Conservation (phyloP, 2,113 vertebrate species). For the Syngnathus typhle region DNA sequence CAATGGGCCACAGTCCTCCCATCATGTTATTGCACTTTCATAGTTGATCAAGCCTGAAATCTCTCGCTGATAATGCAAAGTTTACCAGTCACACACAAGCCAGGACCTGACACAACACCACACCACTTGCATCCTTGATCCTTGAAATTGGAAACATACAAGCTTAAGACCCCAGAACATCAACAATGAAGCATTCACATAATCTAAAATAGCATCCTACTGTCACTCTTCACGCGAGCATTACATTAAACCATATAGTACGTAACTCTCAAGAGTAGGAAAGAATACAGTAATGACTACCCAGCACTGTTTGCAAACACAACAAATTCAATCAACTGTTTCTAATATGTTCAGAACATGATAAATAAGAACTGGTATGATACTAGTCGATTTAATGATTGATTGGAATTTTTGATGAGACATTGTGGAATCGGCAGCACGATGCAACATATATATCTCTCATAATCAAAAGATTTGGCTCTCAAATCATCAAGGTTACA, state of each 20-base stretch:
- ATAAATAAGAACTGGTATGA: neutral
- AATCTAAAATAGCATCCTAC: neutral
- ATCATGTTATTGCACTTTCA: slow-evolving; percentile 61
- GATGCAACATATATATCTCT: no score
- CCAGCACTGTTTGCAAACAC: neutral
- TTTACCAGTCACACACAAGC: slow-evolving; percentile 42
- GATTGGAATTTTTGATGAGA: neutral
- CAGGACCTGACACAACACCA: slow-evolving; percentile 7
- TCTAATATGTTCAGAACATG: neutral
- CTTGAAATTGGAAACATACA: slow-evolving; percentile 19
- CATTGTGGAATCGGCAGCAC: neutral
- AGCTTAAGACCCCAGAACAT: neutral
- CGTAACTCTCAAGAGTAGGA: neutral
- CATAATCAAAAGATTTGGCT: no score
- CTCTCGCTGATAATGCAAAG: slow-evolving; percentile 49
- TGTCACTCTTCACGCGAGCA: neutral
- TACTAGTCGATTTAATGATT: neutral
- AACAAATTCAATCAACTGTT: neutral
- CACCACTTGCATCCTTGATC: slow-evolving; percentile 14
- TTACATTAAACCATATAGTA: neutral
- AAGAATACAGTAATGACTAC: neutral
- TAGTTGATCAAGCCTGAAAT: slow-evolving; percentile 68
- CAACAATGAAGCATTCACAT: neutral
- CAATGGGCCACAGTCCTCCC: slow-evolving; percentile 50
- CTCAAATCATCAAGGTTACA: no score